phyloP scores from a whole-genome alignment of 2,888 invertebrate species.

The Magallana nippona region DNA sequence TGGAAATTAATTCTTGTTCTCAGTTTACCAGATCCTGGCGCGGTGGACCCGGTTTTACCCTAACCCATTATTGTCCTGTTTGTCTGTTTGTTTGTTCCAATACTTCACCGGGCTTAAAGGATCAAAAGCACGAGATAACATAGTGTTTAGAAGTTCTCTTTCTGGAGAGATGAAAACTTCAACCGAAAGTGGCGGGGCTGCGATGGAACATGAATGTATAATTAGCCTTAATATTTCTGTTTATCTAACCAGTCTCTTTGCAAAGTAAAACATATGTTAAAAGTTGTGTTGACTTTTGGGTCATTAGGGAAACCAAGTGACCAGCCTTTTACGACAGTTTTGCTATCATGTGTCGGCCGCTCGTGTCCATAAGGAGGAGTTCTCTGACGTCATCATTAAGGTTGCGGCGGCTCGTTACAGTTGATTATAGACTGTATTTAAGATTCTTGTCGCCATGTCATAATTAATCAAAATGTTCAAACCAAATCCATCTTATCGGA shows the following conservation, averaged over 20 bases:
- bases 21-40: constrained; percentile 21
- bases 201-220: constrained; percentile 8
- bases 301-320: constrained; percentile 24
- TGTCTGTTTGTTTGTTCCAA: constrained; percentile 33
- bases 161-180: background rate
- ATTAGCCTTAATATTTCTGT: constrained; percentile 29
- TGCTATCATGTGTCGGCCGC: constrained; percentile 2
- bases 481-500: background rate
- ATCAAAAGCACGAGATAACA: constrained; percentile 30
- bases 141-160: constrained; percentile 17
- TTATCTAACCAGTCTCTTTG: constrained; percentile 25
- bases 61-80: constrained; percentile 33
- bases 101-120: constrained; percentile 27
- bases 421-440: background rate
- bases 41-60: constrained; percentile 21
- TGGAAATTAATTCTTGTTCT: constrained; percentile 31
- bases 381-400: background rate
- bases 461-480: constrained; percentile 14
- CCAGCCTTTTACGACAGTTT: background rate
- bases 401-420: background rate
- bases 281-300: constrained; percentile 24
- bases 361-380: background rate
- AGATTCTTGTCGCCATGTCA: background rate
- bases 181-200: background rate
- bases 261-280: constrained; percentile 32